Percentiles rank a stretch among this genome's conserved stretches.
These are phyloP conservation scores for Chlorops oryzae DNA, from an alignment of 1,140 invertebrate genomes.

Conservation along the genomic window DNA sequence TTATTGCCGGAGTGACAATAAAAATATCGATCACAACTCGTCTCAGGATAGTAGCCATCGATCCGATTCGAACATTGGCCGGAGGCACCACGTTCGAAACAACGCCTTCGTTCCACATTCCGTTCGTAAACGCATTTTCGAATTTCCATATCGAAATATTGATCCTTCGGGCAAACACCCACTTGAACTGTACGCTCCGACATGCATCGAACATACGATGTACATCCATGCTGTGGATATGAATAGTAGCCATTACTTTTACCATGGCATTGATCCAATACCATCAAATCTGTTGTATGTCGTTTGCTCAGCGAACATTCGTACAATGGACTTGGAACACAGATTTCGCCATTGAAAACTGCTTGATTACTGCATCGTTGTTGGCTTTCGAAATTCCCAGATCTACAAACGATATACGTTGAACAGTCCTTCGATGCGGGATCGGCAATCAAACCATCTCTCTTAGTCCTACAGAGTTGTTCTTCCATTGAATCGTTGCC, in stretches of 20 bases:
- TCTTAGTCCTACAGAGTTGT: slow-evolving; percentile 15
- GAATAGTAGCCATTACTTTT: slow-evolving; percentile 16
- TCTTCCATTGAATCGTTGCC: not conserved
- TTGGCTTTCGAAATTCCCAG: slow-evolving; percentile 2
- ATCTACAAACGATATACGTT: slow-evolving; percentile 9
- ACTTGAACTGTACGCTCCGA: slow-evolving; percentile 5
- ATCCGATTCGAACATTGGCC: slow-evolving; percentile 48
- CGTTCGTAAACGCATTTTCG: slow-evolving; percentile 10
- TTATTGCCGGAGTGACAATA: slow-evolving; percentile 49
- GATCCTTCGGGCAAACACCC: slow-evolving; percentile 5
- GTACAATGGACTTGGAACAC: slow-evolving; percentile 9
- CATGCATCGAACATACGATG: slow-evolving; percentile 9
- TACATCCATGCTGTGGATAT: slow-evolving; percentile 13
- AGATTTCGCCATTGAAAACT: slow-evolving; percentile 14
- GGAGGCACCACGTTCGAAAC: slow-evolving; percentile 15
- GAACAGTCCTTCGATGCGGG: slow-evolving; percentile 11
- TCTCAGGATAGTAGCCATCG: slow-evolving; percentile 51
- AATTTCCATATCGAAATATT: slow-evolving; percentile 14
- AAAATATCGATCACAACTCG: slow-evolving; percentile 51
- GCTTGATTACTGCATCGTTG: slow-evolving; percentile 7
- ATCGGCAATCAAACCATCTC: slow-evolving; percentile 18
- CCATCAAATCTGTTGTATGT: not conserved
- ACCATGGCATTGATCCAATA: slow-evolving; percentile 15
- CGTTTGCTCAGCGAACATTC: slow-evolving; percentile 1
- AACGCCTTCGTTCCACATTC: slow-evolving; percentile 2